Evolutionary conservation across 2,797 vertebrate species (phyloP).

Genomic region (Telmatherina bonti): DNA sequence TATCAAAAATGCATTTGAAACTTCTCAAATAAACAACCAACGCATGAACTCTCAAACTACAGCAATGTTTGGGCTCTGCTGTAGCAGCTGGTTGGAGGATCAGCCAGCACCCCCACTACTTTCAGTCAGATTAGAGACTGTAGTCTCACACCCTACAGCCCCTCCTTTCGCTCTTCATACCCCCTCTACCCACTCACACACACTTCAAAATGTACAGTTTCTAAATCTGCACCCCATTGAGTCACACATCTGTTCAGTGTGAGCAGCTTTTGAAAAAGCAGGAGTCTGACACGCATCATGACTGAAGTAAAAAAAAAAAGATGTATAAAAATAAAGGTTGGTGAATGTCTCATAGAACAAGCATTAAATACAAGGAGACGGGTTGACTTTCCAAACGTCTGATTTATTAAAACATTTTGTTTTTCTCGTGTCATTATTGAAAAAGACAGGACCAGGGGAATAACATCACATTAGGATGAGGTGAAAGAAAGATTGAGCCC

Average conservation of each 20-base stretch:
- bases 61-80: slow-evolving; percentile 31
- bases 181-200: slow-evolving; percentile 22
- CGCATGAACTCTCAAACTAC: slow-evolving; percentile 25
- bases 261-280: slow-evolving; percentile 36
- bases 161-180: slow-evolving; percentile 29
- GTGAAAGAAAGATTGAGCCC: slow-evolving; percentile 46
- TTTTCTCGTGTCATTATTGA: slow-evolving; percentile 49
- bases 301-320: background rate
- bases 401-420: slow-evolving; percentile 81
- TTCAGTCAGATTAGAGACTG: slow-evolving; percentile 69
- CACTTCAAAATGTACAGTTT: slow-evolving; percentile 61
- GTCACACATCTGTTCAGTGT: slow-evolving; percentile 69
- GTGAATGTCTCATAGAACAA: slow-evolving; percentile 15
- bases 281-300: background rate
- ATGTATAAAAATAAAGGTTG: background rate
- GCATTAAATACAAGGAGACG: slow-evolving; percentile 14
- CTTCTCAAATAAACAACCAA: slow-evolving; percentile 41
- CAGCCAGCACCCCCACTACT: slow-evolving; percentile 48
- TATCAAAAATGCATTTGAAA: background rate
- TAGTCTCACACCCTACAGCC: slow-evolving; percentile 45
- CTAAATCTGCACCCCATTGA: slow-evolving; percentile 73
- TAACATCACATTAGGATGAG: slow-evolving; percentile 57
- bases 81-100: slow-evolving; percentile 78
- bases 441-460: slow-evolving; percentile 73
- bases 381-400: slow-evolving; percentile 66